Percentiles rank a stretch among this genome's conserved stretches.
These are phyloP conservation scores for Drosophila melanosoma DNA, from an alignment of 2,888 invertebrate species.

Conservation along the genomic window DNA sequence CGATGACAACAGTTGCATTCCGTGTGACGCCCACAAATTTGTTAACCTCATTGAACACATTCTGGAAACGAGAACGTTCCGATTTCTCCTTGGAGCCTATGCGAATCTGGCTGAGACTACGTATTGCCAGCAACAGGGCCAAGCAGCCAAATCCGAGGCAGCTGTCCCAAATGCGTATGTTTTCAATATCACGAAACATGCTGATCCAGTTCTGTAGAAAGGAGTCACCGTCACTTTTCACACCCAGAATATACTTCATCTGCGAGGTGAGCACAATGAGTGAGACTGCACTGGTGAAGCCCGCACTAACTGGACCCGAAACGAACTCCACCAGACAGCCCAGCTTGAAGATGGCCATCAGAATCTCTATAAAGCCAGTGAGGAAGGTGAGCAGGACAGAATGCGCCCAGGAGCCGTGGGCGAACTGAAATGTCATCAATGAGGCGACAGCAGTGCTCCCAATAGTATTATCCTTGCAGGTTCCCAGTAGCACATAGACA, in stretches of 20 bases:
- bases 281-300: constrained; percentile 95
- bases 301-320: constrained; percentile 94
- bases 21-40: constrained; percentile 92
- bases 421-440: constrained; percentile 92
- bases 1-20: constrained; percentile 92
- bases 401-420: constrained; percentile 87
- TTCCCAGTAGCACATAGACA: constrained; percentile 95
- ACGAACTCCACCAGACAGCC: constrained; percentile 96
- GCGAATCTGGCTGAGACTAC: constrained; percentile 89
- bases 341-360: constrained; percentile 93
- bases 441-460: constrained; percentile 97
- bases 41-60: constrained; percentile 87
- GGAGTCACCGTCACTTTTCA: constrained; percentile 89
- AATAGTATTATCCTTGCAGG: constrained; percentile 96
- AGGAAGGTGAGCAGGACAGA: constrained; percentile 92
- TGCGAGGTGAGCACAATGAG: constrained; percentile 95
- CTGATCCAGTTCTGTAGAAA: constrained; percentile 92
- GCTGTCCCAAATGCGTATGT: constrained; percentile 90
- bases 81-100: constrained; percentile 87
- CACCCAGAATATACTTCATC: constrained; percentile 92
- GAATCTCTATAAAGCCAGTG: constrained; percentile 90
- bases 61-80: constrained; percentile 85
- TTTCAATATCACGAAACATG: constrained; percentile 88
- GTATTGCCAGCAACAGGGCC: constrained; percentile 89
- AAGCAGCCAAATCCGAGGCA: constrained; percentile 91